phyloP scores from a whole-genome alignment of 1,140 invertebrate genomes.

The Eubasilissa regina region DNA sequence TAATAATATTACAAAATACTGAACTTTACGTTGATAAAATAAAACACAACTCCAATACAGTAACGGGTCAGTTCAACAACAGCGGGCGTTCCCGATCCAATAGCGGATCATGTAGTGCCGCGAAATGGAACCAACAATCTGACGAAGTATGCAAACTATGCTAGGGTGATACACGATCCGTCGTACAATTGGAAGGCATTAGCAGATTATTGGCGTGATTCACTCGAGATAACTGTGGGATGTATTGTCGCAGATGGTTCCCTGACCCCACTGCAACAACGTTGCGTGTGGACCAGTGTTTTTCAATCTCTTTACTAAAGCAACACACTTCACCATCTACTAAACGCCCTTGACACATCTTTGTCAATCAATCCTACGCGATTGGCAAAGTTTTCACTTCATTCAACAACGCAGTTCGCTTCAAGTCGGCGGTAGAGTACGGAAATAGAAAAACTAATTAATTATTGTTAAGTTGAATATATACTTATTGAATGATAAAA shows the following conservation, averaged over 20 bases:
- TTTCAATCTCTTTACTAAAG: no score
- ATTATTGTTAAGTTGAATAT: no score
- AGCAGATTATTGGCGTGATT: conserved; percentile 37
- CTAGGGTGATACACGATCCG: conserved; percentile 26
- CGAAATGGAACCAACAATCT: conserved; percentile 17
- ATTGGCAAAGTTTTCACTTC: no score
- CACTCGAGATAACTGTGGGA: conserved; percentile 16
- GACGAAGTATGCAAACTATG: conserved; percentile 29
- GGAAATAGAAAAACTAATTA: no score
- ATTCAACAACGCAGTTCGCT: not conserved
- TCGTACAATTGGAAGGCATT: conserved; percentile 30
- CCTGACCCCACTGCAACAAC: not conserved
- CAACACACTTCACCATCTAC: no score
- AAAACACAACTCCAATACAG: not conserved
- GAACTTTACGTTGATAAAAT: no score
- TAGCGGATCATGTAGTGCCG: conserved; percentile 12
- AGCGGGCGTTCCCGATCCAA: not conserved
- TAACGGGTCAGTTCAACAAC: conserved; percentile 4
- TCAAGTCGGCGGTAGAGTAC: no score
- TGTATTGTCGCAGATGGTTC: conserved; percentile 36
- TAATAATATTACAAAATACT: no score
- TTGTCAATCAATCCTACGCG: no score
- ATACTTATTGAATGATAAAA: no score
- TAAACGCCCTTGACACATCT: no score
- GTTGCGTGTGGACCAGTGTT: no score